phyloP scores from a whole-genome alignment of 2,888 invertebrate genomes.

The Thecocarcelia acutangulata region DNA sequence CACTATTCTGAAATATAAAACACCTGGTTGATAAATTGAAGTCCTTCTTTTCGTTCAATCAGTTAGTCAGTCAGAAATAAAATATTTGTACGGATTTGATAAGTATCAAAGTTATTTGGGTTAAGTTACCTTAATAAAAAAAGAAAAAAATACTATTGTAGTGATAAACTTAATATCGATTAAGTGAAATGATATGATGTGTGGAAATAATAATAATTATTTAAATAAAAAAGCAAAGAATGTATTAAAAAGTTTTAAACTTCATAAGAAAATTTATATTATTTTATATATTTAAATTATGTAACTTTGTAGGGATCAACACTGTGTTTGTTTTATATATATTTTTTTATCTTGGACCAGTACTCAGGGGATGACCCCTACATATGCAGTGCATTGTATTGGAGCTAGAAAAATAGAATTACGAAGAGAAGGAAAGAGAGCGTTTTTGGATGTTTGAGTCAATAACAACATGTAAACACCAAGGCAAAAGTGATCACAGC shows the following conservation, averaged over 20 bases:
- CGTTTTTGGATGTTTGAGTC: no score
- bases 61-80: constrained; percentile 41
- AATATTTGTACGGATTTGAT: constrained; percentile 62
- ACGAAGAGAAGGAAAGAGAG: no score
- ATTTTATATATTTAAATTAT: background rate
- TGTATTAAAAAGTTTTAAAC: constrained; percentile 21
- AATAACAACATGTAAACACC: no score
- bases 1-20: constrained; percentile 11
- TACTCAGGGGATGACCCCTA: no score
- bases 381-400: no score
- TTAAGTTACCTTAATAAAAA: constrained; percentile 61
- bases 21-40: constrained; percentile 6
- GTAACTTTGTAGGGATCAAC: no score
- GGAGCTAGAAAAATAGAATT: no score
- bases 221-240: constrained; percentile 49
- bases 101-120: constrained; percentile 42
- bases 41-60: background rate
- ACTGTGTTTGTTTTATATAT: no score
- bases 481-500: no score
- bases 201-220: constrained; percentile 51
- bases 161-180: constrained; percentile 50
- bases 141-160: constrained; percentile 53
- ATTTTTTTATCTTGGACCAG: no score
- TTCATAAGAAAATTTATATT: background rate
- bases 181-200: constrained; percentile 55